Conservation (phyloP, 2,113 vertebrate species). For the Myocastor coypus region DNA sequence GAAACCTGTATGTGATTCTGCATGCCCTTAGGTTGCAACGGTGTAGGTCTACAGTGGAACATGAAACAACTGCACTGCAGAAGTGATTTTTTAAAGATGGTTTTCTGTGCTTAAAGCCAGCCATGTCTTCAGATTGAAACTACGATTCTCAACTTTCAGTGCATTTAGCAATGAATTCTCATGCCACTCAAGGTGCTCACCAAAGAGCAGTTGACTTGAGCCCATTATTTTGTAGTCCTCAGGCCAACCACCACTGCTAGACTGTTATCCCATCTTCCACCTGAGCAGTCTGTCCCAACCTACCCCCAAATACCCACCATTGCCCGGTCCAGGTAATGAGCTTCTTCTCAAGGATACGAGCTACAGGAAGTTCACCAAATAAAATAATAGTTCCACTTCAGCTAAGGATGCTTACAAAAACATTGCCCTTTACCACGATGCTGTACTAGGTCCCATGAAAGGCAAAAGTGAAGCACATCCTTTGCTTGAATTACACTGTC, state of each 20-base stretch:
- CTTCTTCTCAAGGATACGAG: not conserved
- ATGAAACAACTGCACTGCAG: not conserved
- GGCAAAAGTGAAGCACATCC: not conserved
- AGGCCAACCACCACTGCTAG: not conserved
- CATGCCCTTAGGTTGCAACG: not conserved
- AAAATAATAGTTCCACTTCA: not conserved
- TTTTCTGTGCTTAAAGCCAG: not conserved
- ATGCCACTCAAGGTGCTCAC: not conserved
- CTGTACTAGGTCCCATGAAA: not conserved
- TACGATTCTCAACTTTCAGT: not conserved
- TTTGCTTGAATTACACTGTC: slow-evolving; percentile 30
- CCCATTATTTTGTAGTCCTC: not conserved
- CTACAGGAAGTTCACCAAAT: not conserved
- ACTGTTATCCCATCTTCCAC: not conserved
- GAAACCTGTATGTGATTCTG: not conserved
- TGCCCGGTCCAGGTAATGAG: not conserved
- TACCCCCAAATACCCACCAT: not conserved
- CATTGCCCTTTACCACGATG: slow-evolving; percentile 24
- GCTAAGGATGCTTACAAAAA: not conserved
- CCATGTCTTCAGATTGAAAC: not conserved
- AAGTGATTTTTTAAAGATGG: not conserved
- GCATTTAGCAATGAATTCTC: not conserved
- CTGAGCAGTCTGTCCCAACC: not conserved
- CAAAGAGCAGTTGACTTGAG: not conserved
- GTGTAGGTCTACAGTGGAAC: not conserved